phyloP scores from a whole-genome alignment of 2,888 invertebrate genomes.

The Tachina grossa region DNA sequence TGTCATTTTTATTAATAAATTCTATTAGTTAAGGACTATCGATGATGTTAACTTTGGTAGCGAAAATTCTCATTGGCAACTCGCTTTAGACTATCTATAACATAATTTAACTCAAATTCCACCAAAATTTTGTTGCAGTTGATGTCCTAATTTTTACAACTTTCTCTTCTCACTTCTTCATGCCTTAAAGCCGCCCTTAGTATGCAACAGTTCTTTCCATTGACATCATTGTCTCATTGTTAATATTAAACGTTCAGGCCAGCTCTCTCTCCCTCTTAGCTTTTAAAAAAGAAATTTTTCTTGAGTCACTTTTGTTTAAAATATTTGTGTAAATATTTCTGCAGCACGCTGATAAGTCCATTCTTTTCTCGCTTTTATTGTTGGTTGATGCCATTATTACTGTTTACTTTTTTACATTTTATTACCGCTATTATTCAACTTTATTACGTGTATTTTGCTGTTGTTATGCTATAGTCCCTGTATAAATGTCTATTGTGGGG shows the following conservation, averaged over 20 bases:
- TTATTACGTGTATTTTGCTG: constrained; percentile 44
- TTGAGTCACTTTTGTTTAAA: neutral
- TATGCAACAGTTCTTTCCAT: neutral
- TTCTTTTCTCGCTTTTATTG: neutral
- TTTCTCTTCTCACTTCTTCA: too few species aligned
- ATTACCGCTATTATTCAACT: constrained; percentile 3
- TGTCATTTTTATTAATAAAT: too few species aligned
- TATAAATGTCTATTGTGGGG: constrained; percentile 36
- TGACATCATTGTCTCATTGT: neutral
- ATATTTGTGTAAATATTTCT: neutral
- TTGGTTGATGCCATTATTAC: neutral
- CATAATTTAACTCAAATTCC: too few species aligned
- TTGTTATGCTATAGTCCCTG: neutral
- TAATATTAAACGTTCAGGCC: neutral
- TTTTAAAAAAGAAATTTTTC: neutral
- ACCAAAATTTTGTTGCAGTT: too few species aligned
- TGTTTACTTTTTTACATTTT: neutral
- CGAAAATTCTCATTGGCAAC: too few species aligned
- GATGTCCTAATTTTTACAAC: too few species aligned
- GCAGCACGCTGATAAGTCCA: constrained; percentile 2
- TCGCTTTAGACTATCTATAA: too few species aligned
- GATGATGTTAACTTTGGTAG: too few species aligned
- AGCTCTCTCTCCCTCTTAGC: neutral
- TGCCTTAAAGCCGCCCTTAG: too few species aligned
- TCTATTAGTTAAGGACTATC: too few species aligned